phyloP scores from a whole-genome alignment of 1,140 invertebrate species.

The Oncopodura yosiiana region DNA sequence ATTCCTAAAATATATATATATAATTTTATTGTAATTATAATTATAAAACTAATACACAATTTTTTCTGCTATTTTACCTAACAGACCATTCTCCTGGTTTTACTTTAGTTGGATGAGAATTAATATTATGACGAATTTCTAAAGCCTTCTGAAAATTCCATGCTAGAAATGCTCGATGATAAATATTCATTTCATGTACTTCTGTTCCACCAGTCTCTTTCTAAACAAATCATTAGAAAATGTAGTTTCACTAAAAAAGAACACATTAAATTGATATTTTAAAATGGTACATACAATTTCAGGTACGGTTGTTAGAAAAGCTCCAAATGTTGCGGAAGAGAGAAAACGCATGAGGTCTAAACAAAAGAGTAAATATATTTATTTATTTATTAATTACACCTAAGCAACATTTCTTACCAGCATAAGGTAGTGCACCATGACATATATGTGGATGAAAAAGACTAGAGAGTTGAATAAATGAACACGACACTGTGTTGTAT shows the following conservation, averaged over 20 bases:
- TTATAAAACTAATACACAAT: background rate
- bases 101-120: slow-evolving; percentile 19
- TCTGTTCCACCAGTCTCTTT: slow-evolving; percentile 37
- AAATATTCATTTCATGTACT: slow-evolving; percentile 52
- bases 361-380: slow-evolving; percentile 56
- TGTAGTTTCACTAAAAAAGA: background rate
- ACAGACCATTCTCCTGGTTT: slow-evolving; percentile 43
- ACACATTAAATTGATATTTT: background rate
- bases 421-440: slow-evolving; percentile 59
- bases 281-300: slow-evolving; percentile 37
- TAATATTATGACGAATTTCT: slow-evolving; percentile 34
- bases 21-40: background rate
- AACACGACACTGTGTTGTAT: slow-evolving; percentile 64
- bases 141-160: slow-evolving; percentile 59
- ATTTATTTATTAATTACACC: background rate
- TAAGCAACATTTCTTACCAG: background rate
- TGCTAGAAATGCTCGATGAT: slow-evolving; percentile 60
- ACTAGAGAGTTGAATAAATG: slow-evolving; percentile 66
- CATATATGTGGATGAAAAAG: slow-evolving; percentile 56
- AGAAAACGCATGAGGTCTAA: slow-evolving; percentile 69
- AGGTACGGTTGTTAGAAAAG: slow-evolving; percentile 52
- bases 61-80: slow-evolving; percentile 36
- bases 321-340: slow-evolving; percentile 65
- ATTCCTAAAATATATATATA: slow-evolving; percentile 43
- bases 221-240: slow-evolving; percentile 3